Evolutionary conservation across 2,113 vertebrate species (phyloP), one percentile per base, ranked within the genome.

Genomic region (Cranoglanis bouderius): DNA sequence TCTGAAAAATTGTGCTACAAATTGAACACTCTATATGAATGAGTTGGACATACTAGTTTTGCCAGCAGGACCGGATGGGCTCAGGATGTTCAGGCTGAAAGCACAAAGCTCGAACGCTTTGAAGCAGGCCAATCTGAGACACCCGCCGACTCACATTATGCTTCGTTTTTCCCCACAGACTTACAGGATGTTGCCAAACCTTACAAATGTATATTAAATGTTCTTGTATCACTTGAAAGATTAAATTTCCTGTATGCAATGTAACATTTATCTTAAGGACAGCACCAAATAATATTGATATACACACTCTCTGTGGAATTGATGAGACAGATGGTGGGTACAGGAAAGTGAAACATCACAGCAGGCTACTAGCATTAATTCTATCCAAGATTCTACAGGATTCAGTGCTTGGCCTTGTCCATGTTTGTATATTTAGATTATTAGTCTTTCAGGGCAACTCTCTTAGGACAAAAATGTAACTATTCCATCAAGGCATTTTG

Each of bases 61-160:
- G 77, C 46, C 88, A 89, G 84, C 59, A 61, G 77, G 85, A 91
- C 86, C 84, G 89, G 86, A 90, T 91, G 88, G 90, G 74, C 87
- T 83, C 57, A 63, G 77, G 67, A 87, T 88, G 70, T 89, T 88
- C 38, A 83, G n/a, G 53, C 74, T 86, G 63, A 88, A 86, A 51
- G 26, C 57, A 75, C 46, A 18, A 35, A 51, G 75, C 29, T 84
- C 87, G 38, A 51, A 5, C 32, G 38, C 74, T 77, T 86, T 88
- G 74, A 72, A 82, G 55, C 43, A 83, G 43, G 77, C 87, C 72
- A 67, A n/a, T 13, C 18, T 43, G 55, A 86, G 85, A 85, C 78
- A 77, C 78, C 35, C 2, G 4, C 49, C 26, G 55, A 70, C 84
- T 40, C 2, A 85, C 86, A 82, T 88, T 82, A 82, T 88, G 86